phyloP scores from a whole-genome alignment of 2,888 invertebrate species.

The Chesias legatella region DNA sequence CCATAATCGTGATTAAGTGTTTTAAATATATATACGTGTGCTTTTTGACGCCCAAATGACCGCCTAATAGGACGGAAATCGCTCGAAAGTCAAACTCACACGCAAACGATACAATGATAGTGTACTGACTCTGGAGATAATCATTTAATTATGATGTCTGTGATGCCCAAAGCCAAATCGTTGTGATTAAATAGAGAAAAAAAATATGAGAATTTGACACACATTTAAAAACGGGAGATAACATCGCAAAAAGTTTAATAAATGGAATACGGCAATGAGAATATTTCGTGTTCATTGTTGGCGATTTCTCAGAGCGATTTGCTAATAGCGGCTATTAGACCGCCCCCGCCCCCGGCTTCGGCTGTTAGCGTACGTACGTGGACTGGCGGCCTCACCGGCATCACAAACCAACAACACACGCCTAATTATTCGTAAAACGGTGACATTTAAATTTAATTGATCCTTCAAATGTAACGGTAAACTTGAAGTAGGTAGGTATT shows the following conservation, averaged over 20 bases:
- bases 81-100: conserved; percentile 50
- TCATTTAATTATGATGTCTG: conserved; percentile 68
- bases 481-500: conserved; percentile 48
- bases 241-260: conserved; percentile 64
- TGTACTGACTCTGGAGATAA: conserved; percentile 54
- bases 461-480: conserved; percentile 60
- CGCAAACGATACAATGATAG: conserved; percentile 60
- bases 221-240: conserved; percentile 64
- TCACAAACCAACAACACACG: conserved; percentile 68
- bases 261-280: conserved; percentile 66
- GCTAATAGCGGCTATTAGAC: conserved; percentile 71
- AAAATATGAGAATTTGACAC: conserved; percentile 54
- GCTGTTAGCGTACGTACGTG: conserved; percentile 47
- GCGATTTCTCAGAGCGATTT: conserved; percentile 72
- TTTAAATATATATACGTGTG: conserved; percentile 23
- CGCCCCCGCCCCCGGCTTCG: conserved; percentile 55
- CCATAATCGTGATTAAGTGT: conserved; percentile 23
- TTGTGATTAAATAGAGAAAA: conserved; percentile 54
- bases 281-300: conserved; percentile 74
- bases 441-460: conserved; percentile 68
- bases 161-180: conserved; percentile 54
- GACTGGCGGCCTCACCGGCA: conserved; percentile 58
- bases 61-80: conserved; percentile 48
- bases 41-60: conserved; percentile 21
- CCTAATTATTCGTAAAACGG: conserved; percentile 75